Conservation (phyloP, 2,113 vertebrate genomes). For the Chaetodon trifascialis region DNA sequence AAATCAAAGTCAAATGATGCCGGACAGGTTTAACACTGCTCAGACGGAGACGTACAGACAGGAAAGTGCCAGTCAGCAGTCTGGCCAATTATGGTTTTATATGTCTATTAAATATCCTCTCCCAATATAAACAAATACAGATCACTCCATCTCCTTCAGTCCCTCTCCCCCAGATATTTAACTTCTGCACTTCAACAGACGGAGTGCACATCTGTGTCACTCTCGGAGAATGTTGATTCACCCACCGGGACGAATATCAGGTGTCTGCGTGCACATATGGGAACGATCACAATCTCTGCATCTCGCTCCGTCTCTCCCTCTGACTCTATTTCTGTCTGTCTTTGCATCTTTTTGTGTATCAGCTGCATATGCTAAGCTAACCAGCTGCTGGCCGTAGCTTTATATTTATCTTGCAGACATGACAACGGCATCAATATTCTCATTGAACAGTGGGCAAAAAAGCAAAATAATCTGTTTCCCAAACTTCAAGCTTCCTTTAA, state of each 20-base stretch:
- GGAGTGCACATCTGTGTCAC: slow-evolving; percentile 76
- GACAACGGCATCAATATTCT: not conserved
- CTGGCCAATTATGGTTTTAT: slow-evolving; percentile 68
- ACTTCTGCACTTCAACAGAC: slow-evolving; percentile 64
- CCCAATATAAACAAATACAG: slow-evolving; percentile 71
- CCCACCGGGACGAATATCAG: slow-evolving; percentile 81
- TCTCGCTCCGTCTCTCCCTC: slow-evolving; percentile 26
- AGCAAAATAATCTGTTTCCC: too few species aligned
- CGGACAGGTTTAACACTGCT: slow-evolving; percentile 36
- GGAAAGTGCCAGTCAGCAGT: slow-evolving; percentile 67
- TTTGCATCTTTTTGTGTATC: slow-evolving; percentile 33
- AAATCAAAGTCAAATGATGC: slow-evolving; percentile 37
- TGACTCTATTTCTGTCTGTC: slow-evolving; percentile 9
- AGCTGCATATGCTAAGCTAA: slow-evolving; percentile 8
- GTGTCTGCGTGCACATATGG: slow-evolving; percentile 81
- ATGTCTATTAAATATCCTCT: slow-evolving; percentile 67
- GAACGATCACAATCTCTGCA: slow-evolving; percentile 72
- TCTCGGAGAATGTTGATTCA: slow-evolving; percentile 80
- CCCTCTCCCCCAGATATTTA: slow-evolving; percentile 51
- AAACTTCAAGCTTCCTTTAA: too few species aligned
- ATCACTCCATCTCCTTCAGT: slow-evolving; percentile 64
- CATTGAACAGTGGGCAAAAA: not conserved
- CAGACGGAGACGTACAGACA: slow-evolving; percentile 25
- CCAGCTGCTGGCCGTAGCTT: not conserved
- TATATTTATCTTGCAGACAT: not conserved